Conservation (phyloP, 2,797 vertebrate genomes). For the Eulemur coronatus region DNA sequence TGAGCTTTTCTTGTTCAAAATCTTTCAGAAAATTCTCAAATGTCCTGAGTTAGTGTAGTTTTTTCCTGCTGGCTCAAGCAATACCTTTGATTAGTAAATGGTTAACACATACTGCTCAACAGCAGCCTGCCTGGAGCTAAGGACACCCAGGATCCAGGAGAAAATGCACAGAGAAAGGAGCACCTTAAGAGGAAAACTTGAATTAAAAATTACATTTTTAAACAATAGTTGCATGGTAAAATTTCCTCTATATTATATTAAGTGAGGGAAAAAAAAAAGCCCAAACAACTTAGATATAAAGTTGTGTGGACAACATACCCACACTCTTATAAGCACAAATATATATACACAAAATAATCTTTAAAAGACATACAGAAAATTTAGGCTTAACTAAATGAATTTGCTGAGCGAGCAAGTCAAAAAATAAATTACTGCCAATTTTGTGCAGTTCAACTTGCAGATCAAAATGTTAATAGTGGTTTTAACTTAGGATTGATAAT, state of each 20-base stretch:
- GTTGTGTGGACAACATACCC: background rate
- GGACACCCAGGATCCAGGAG: background rate
- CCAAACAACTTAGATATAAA: background rate
- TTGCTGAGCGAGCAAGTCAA: background rate
- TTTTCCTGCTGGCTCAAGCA: background rate
- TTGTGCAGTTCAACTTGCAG: background rate
- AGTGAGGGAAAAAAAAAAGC: background rate
- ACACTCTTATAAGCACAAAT: background rate
- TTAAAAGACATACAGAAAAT: background rate
- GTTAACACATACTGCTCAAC: background rate
- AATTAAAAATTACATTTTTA: background rate
- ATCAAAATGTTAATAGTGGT: background rate
- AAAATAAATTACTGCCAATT: background rate
- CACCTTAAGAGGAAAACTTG: background rate
- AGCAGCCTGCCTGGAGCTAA: background rate
- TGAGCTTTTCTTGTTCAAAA: slow-evolving; percentile 49
- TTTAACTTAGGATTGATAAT: background rate
- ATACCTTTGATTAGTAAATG: background rate
- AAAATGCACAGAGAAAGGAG: background rate
- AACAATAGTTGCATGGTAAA: background rate
- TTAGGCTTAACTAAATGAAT: background rate
- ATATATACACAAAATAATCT: background rate
- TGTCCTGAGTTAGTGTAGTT: background rate
- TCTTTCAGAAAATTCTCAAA: slow-evolving; percentile 34
- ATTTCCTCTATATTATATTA: background rate